phyloP scores from a whole-genome alignment of 2,888 invertebrate genomes.

The Drosophila vallismaia region DNA sequence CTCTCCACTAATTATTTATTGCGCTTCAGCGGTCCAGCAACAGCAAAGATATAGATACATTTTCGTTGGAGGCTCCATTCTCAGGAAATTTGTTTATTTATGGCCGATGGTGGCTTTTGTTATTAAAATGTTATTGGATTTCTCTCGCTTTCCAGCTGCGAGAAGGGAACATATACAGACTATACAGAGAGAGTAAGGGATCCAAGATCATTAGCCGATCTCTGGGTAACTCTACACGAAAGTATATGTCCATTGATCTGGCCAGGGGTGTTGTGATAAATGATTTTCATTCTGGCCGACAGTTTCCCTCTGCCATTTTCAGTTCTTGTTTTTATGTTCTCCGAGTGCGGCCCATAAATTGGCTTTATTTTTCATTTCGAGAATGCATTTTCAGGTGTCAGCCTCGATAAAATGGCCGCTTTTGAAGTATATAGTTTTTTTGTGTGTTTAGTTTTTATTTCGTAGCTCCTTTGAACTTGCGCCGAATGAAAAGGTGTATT shows the following conservation, averaged over 20 bases:
- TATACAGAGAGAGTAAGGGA: neutral
- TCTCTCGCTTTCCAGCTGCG: slow-evolving; percentile 76
- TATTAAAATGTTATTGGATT: slow-evolving; percentile 81
- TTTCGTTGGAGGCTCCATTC: slow-evolving; percentile 55
- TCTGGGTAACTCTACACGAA: slow-evolving; percentile 9
- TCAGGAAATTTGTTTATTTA: slow-evolving; percentile 74
- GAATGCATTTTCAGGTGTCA: slow-evolving; percentile 36
- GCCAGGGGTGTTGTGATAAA: slow-evolving; percentile 72
- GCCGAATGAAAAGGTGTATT: slow-evolving; percentile 19
- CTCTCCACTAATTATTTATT: slow-evolving; percentile 75
- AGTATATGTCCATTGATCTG: neutral
- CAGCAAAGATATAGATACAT: slow-evolving; percentile 75
- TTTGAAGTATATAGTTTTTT: slow-evolving; percentile 11
- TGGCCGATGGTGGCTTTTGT: slow-evolving; percentile 66
- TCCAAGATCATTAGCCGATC: slow-evolving; percentile 23
- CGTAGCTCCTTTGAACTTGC: slow-evolving; percentile 57
- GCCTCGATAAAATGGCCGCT: slow-evolving; percentile 58
- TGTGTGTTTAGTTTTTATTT: slow-evolving; percentile 3
- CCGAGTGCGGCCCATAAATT: slow-evolving; percentile 61
- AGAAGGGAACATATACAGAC: slow-evolving; percentile 4
- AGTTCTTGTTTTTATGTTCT: slow-evolving; percentile 28
- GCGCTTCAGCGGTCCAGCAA: slow-evolving; percentile 35
- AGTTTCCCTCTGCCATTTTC: slow-evolving; percentile 54
- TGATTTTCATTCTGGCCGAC: slow-evolving; percentile 63
- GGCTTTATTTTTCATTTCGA: slow-evolving; percentile 57